Evolutionary conservation across 2,888 invertebrate species (phyloP).

Genomic region (Tromatobia lineatoria): DNA sequence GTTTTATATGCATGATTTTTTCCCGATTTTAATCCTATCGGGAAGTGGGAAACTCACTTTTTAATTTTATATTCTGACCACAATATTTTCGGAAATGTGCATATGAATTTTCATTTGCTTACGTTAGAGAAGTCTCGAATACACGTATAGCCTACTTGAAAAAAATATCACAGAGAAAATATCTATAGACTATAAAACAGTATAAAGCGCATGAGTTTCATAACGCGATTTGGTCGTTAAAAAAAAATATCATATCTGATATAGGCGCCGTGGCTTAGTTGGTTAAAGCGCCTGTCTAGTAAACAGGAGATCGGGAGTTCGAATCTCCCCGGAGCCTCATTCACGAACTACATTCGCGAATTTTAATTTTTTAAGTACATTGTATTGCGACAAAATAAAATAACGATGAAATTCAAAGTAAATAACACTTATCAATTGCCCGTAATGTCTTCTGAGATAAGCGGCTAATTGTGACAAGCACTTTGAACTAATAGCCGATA

Average conservation of each 20-base stretch:
- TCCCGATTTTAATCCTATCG: no score
- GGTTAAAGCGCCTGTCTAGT: constrained; percentile 91
- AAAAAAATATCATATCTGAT: neutral
- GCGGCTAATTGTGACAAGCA: neutral
- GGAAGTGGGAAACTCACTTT: no score
- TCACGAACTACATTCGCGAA: constrained; percentile 15
- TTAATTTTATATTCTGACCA: no score
- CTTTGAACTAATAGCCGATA: neutral
- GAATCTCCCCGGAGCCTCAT: constrained; percentile 87
- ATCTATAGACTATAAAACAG: no score
- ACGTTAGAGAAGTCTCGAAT: no score
- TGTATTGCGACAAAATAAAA: neutral
- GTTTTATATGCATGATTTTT: no score
- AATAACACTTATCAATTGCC: neutral
- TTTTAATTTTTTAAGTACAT: constrained; percentile 18
- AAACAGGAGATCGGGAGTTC: constrained; percentile 91
- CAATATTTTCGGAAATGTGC: no score
- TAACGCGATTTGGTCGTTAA: no score
- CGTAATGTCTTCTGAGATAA: neutral
- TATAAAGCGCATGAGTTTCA: no score
- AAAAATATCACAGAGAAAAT: no score
- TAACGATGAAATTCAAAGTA: neutral
- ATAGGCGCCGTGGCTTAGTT: constrained; percentile 92
- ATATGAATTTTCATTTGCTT: no score
- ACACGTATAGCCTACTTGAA: no score